Evolutionary conservation across 2,888 invertebrate genomes (phyloP).

Genomic region (Selenia dentaria): DNA sequence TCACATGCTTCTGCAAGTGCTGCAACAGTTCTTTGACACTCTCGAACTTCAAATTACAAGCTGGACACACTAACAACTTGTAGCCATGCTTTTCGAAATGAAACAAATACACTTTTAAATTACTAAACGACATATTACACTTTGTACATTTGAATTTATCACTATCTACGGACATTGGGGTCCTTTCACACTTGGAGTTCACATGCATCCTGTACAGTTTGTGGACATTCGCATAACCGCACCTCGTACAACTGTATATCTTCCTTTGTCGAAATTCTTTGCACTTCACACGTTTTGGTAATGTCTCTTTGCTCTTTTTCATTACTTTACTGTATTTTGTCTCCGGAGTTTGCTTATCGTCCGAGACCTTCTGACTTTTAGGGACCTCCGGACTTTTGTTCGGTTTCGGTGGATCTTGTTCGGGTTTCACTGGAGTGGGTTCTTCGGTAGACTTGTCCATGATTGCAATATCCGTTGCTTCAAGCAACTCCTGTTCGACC

Average conservation of each 20-base stretch:
- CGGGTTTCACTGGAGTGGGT: background rate
- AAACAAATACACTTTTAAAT: conserved; percentile 31
- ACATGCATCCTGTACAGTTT: conserved; percentile 16
- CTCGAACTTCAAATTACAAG: conserved; percentile 24
- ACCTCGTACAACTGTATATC: conserved; percentile 18
- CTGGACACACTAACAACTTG: conserved; percentile 33
- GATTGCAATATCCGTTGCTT: background rate
- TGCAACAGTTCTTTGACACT: accelerated
- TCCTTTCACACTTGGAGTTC: background rate
- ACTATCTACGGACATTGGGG: background rate
- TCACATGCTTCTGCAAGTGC: conserved; percentile 44
- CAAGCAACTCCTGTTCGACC: conserved; percentile 1
- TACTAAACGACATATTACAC: conserved; percentile 26
- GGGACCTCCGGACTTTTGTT: too few species aligned
- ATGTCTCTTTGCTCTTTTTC: too few species aligned
- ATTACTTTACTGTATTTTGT: too few species aligned
- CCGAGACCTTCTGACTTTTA: too few species aligned
- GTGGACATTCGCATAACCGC: conserved; percentile 21
- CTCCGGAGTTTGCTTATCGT: too few species aligned
- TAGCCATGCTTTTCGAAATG: conserved; percentile 45
- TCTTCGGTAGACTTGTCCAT: background rate
- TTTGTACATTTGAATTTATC: conserved; percentile 31
- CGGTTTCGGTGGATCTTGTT: too few species aligned
- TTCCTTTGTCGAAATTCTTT: background rate
- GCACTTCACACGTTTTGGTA: too few species aligned